These are phyloP conservation scores for Leptopilina clavipes DNA, from an alignment of 1,140 invertebrate species.

Conservation along the genomic window DNA sequence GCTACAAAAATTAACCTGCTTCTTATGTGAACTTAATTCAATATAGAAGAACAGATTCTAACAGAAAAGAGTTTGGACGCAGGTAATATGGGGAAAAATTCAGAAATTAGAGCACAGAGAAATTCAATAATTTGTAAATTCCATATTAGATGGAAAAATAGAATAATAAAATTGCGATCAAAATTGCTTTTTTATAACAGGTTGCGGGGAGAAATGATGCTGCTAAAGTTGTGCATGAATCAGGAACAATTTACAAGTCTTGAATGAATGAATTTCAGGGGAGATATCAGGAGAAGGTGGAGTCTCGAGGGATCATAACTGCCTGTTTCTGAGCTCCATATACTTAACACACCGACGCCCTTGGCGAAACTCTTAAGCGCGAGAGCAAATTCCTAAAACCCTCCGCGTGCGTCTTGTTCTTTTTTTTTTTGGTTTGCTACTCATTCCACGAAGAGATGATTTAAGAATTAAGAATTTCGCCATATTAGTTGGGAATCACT, in stretches of 20 bases:
- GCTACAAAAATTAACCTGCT: too few relatives aligned
- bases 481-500: neutral
- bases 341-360: conserved; percentile 20
- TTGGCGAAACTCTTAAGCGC: conserved; percentile 21
- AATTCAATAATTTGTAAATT: too few relatives aligned
- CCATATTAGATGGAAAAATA: too few relatives aligned
- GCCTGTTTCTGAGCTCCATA: conserved; percentile 11
- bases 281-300: conserved; percentile 21
- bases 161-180: too few relatives aligned
- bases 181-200: neutral
- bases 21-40: too few relatives aligned
- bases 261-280: conserved; percentile 26
- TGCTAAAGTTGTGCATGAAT: neutral
- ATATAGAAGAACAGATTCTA: too few relatives aligned
- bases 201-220: neutral
- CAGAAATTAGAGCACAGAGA: too few relatives aligned
- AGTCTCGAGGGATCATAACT: conserved; percentile 1
- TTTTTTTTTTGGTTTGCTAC: neutral
- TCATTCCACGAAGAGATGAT: conserved; percentile 31
- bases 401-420: neutral
- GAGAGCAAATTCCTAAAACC: neutral
- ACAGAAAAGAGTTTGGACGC: too few relatives aligned
- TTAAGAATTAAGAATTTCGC: conserved; percentile 26
- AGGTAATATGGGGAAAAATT: too few relatives aligned
- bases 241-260: conserved; percentile 11